Evolutionary conservation across 2,113 vertebrate species (phyloP), one percentile per base, ranked within the genome.

Genomic region (Hystrix brachyura): DNA sequence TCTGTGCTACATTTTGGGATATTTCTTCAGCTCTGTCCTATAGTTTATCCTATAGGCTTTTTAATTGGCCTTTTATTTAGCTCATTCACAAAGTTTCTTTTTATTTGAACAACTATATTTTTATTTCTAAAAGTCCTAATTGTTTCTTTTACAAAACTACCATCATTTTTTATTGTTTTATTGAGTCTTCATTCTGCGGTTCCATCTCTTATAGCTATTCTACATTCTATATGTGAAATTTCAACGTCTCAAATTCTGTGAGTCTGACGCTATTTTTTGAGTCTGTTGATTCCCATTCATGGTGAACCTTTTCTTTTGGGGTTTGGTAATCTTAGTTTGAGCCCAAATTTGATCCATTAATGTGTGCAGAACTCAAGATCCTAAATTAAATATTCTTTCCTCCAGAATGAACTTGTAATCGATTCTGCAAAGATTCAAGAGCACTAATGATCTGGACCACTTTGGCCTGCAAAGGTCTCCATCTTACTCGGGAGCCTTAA

Each of bases 91-190:
- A 59, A 69, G 29, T 46, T 27, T 34, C 3, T 86, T 78, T 67
- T 21, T 23, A 64, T 29, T 23, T 32, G 27, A 19, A 87, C 11
- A 67, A 67, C 27, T 55, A 34, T 15, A 43, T 57, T 67, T 85
- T 84, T 53, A 85, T 76, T 94, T 94, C 62, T 87, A 48, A 80
- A 80, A 88, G 18, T 94, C 80, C 43, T 69, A 78, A 86, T 14
- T 79, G 21, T 1, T 80, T 69, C 74, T 80, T 94, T 81, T 82
- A 25, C 38, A 81, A 87, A 43, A 72, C 55, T 57, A 87, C 13
- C 65, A 34, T 71, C 65, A 1, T 51, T 71, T 85, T 93, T 87
- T 65, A 48, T 13, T 71, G 15, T 94, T 23, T 46, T 79, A 51
- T 48, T 80, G 43, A 12, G 43, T 86, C 48, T 23, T 81, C 10